A percentile compares a stretch with the other conserved stretches of the same genome.
Evolutionary conservation across 2,113 vertebrate genomes (phyloP).

Genomic region (Elephantulus edwardii): DNA sequence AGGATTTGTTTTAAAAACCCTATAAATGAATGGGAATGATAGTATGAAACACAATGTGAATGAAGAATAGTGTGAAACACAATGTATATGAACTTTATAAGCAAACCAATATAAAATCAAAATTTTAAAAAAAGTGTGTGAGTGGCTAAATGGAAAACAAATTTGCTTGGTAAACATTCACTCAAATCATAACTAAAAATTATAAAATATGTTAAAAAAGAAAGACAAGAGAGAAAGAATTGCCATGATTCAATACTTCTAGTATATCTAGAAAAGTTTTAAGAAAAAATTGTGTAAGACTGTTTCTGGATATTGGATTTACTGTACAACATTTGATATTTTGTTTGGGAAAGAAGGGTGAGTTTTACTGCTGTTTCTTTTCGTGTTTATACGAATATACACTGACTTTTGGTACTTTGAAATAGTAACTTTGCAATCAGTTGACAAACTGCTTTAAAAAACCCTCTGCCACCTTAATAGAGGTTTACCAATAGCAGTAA

Average conservation of each 20-base stretch:
- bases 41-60: too few relatives aligned
- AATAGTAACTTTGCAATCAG: background rate
- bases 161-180: too few relatives aligned
- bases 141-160: too few relatives aligned
- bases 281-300: background rate
- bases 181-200: too few relatives aligned
- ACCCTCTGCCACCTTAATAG: background rate
- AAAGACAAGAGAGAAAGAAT: too few relatives aligned
- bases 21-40: too few relatives aligned
- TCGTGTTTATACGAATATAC: background rate
- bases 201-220: too few relatives aligned
- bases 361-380: slow-evolving; percentile 41
- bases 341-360: slow-evolving; percentile 37
- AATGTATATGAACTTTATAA: too few relatives aligned
- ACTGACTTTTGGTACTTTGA: background rate
- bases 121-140: too few relatives aligned
- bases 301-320: slow-evolving; percentile 6
- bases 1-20: too few relatives aligned
- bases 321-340: background rate
- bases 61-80: too few relatives aligned
- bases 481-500: slow-evolving; percentile 6
- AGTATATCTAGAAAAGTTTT: background rate
- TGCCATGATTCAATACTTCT: background rate
- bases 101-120: too few relatives aligned
- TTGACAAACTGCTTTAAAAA: slow-evolving; percentile 44